These are phyloP conservation scores for Trissoscelio sp. DNA, from an alignment of 2,888 invertebrate genomes.

Conservation along the genomic window DNA sequence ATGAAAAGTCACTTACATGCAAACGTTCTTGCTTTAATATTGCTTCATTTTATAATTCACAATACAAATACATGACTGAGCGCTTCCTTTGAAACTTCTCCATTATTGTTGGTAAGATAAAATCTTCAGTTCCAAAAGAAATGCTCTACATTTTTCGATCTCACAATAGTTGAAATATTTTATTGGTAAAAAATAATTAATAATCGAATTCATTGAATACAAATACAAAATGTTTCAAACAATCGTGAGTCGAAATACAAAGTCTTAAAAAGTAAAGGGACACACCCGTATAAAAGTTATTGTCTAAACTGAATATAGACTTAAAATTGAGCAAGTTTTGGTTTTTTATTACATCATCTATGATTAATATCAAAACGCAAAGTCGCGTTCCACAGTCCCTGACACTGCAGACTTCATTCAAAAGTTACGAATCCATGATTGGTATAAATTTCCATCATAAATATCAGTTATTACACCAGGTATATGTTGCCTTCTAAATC, in stretches of 20 bases:
- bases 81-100: no score
- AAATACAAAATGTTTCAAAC: no score
- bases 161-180: constrained; percentile 5
- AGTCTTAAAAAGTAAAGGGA: constrained; percentile 36
- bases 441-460: constrained; percentile 51
- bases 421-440: no score
- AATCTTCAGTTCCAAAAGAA: no score
- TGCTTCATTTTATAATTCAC: constrained; percentile 10
- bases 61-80: constrained; percentile 13
- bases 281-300: constrained; percentile 42
- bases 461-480: constrained; percentile 39
- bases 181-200: no score
- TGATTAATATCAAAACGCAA: no score
- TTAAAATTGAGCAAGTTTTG: constrained; percentile 55
- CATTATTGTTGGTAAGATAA: no score
- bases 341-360: no score
- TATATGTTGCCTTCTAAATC: constrained; percentile 1
- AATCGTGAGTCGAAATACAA: constrained; percentile 25
- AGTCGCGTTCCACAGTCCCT: no score
- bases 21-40: constrained; percentile 30
- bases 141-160: not conserved
- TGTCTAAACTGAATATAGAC: constrained; percentile 28
- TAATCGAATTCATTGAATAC: no score
- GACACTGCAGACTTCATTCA: no score
- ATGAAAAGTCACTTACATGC: constrained; percentile 25